A percentile compares a stretch with the other conserved stretches of the same genome.
Evolutionary conservation across 2,888 invertebrate genomes (phyloP).

Genomic region (Nasonia oneida): DNA sequence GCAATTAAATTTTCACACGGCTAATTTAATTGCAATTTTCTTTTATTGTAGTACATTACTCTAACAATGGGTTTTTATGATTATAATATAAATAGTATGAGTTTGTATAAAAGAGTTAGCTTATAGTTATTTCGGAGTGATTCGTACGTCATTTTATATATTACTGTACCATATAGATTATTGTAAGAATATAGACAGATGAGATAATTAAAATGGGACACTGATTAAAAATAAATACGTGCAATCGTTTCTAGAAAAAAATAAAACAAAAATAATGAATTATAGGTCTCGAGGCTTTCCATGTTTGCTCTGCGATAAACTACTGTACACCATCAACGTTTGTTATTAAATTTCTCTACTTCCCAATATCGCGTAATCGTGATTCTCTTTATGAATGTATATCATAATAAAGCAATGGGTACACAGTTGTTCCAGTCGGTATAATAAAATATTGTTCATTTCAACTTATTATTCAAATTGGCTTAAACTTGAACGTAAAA

Average conservation of each 20-base stretch:
- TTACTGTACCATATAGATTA: slow-evolving; percentile 63
- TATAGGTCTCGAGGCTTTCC: slow-evolving; percentile 50
- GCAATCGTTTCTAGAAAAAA: slow-evolving; percentile 57
- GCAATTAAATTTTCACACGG: slow-evolving; percentile 54
- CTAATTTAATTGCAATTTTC: slow-evolving; percentile 45
- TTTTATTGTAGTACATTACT: slow-evolving; percentile 43
- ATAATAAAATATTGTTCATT: not conserved
- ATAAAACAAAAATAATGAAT: slow-evolving; percentile 22
- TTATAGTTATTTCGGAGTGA: slow-evolving; percentile 56
- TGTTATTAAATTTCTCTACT: slow-evolving; percentile 52
- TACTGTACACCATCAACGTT: slow-evolving; percentile 35
- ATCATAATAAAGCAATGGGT: not conserved
- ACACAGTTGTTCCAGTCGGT: not conserved
- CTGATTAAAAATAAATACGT: slow-evolving; percentile 55
- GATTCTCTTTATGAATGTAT: slow-evolving; percentile 16
- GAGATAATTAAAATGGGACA: slow-evolving; percentile 43
- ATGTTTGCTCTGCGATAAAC: slow-evolving; percentile 53
- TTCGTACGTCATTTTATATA: slow-evolving; percentile 63
- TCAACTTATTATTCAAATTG: not conserved
- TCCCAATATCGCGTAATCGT: not conserved
- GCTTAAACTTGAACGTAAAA: not conserved
- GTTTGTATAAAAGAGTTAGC: slow-evolving; percentile 62
- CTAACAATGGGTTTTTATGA: slow-evolving; percentile 47
- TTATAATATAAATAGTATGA: slow-evolving; percentile 42
- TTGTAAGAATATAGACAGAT: slow-evolving; percentile 60